Percentiles rank a stretch among this genome's conserved stretches.
These are phyloP conservation scores for Pseudocheirus occidentalis DNA, from an alignment of 2,797 vertebrate genomes.

Conservation along the genomic window DNA sequence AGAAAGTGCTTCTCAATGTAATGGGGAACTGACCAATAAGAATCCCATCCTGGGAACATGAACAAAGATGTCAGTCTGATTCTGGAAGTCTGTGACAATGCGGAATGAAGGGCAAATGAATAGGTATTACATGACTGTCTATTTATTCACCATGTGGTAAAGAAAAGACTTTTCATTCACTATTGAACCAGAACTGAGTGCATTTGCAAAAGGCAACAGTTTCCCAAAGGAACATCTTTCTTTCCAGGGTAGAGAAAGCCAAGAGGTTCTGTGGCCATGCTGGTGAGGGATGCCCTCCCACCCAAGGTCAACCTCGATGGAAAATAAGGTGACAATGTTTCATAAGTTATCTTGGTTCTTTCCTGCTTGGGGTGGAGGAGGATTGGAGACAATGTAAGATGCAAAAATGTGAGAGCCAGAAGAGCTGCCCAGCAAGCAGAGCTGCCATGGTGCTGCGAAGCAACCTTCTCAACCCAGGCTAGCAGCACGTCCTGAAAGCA, in stretches of 20 bases:
- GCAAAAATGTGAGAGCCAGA: background rate
- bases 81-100: too few species aligned
- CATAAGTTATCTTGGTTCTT: background rate
- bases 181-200: background rate
- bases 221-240: background rate
- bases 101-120: background rate
- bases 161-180: background rate
- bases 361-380: background rate
- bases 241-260: background rate
- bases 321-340: background rate
- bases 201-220: background rate
- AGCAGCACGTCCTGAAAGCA: background rate
- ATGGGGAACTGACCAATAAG: background rate
- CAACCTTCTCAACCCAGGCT: background rate
- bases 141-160: background rate
- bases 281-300: too few species aligned
- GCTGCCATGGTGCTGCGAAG: too few species aligned
- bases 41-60: background rate
- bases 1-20: background rate
- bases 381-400: background rate
- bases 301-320: background rate
- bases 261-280: too few species aligned
- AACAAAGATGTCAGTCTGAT: background rate
- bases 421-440: background rate
- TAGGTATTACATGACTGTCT: background rate